A percentile compares a stretch with the other conserved stretches of the same genome.
These are phyloP conservation scores for Pelochelys cantorii DNA, from an alignment of 2,797 vertebrate genomes.

Conservation along the genomic window DNA sequence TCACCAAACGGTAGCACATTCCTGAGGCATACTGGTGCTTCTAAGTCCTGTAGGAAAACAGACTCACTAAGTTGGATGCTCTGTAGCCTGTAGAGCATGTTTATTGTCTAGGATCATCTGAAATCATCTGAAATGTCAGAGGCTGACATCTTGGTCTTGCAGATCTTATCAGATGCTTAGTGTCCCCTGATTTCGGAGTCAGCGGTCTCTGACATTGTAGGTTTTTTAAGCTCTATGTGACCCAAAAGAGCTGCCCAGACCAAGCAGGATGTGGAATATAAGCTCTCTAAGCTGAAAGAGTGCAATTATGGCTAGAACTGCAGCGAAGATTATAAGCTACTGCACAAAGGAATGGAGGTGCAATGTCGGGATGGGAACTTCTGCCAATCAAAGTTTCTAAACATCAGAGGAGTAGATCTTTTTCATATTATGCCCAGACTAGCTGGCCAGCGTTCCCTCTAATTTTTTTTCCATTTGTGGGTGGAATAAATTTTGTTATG, in stretches of 20 bases:
- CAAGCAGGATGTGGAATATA: not conserved
- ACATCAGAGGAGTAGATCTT: not conserved
- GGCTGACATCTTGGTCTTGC: fast-evolving
- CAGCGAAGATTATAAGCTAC: fast-evolving
- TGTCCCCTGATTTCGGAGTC: fast-evolving
- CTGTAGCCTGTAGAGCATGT: fast-evolving
- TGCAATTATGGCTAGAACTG: fast-evolving
- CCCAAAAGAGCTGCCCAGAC: not conserved
- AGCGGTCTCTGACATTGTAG: not conserved
- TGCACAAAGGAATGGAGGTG: not conserved
- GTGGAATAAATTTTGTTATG: too few relatives aligned
- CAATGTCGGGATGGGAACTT: not conserved
- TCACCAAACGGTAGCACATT: not conserved
- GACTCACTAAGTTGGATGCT: not conserved
- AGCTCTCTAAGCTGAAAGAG: not conserved
- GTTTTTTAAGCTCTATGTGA: fast-evolving
- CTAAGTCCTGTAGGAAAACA: not conserved
- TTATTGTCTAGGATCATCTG: not conserved
- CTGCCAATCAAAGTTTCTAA: not conserved
- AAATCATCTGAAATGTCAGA: not conserved
- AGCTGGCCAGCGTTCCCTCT: not conserved
- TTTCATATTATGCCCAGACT: not conserved
- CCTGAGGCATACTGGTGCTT: not conserved
- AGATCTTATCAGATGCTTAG: not conserved
- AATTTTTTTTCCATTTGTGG: too few relatives aligned